These are phyloP conservation scores for Epinephelus malabaricus DNA, from an alignment of 2,797 vertebrate genomes.

Conservation along the genomic window DNA sequence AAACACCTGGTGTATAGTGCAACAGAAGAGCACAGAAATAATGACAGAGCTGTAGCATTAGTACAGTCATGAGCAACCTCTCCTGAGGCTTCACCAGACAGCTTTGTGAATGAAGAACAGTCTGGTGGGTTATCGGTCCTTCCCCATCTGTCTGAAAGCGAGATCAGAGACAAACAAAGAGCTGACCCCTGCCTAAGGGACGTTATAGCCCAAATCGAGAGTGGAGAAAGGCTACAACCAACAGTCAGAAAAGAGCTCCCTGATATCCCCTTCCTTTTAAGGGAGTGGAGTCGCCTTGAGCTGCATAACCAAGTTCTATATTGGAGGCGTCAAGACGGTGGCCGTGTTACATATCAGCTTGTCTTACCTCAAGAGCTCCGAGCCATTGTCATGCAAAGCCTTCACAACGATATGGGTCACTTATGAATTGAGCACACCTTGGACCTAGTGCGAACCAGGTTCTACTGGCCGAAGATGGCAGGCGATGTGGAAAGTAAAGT, in stretches of 20 bases:
- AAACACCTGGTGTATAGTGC: not conserved
- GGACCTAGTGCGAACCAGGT: not conserved
- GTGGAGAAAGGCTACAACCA: not conserved
- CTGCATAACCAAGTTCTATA: not conserved
- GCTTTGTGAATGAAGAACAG: not conserved
- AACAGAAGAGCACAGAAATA: not conserved
- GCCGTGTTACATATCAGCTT: not conserved
- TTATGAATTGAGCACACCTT: not conserved
- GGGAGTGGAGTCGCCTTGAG: not conserved
- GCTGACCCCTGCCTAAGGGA: not conserved
- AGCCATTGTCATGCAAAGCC: not conserved
- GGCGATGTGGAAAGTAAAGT: not conserved
- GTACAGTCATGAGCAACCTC: not conserved
- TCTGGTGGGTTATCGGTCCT: not conserved
- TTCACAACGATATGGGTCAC: not conserved
- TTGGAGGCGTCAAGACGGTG: not conserved
- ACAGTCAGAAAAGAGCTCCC: not conserved
- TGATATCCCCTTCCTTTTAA: not conserved
- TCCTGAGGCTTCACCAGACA: not conserved
- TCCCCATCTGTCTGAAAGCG: not conserved
- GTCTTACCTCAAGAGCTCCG: not conserved
- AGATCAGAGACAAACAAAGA: not conserved
- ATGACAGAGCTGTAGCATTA: not conserved
- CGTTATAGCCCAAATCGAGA: not conserved
- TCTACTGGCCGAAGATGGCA: not conserved